phyloP scores from a whole-genome alignment of 2,797 vertebrate genomes.

The Rhabdomys pumilio region DNA sequence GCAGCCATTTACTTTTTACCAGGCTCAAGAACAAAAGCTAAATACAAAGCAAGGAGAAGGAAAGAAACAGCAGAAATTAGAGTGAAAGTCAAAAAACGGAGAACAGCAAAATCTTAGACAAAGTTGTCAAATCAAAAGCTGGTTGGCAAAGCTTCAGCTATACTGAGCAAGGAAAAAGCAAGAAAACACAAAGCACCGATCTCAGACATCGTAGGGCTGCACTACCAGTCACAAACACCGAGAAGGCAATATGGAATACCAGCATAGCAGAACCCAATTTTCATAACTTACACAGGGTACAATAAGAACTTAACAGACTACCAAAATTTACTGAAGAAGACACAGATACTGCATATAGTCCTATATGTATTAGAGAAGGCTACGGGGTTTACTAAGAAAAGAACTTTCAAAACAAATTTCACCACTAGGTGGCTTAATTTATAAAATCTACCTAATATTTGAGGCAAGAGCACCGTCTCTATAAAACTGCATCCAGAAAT shows the following conservation, averaged over 20 bases:
- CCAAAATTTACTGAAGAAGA: slow-evolving; percentile 42
- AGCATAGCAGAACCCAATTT: not conserved
- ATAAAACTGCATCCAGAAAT: slow-evolving; percentile 12
- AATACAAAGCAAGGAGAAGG: not conserved
- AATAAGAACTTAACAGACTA: slow-evolving; percentile 31
- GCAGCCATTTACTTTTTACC: too few relatives aligned
- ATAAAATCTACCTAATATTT: slow-evolving; percentile 38
- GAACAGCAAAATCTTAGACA: slow-evolving; percentile 37
- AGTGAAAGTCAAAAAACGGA: slow-evolving; percentile 14
- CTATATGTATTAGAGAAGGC: not conserved
- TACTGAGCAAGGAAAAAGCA: slow-evolving; percentile 23
- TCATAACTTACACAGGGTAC: not conserved
- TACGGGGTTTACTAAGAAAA: slow-evolving; percentile 6
- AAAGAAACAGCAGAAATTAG: not conserved
- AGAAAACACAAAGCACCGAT: not conserved
- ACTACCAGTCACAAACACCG: not conserved
- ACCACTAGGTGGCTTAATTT: not conserved
- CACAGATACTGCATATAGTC: not conserved
- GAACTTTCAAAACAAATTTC: slow-evolving; percentile 43
- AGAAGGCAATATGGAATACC: not conserved
- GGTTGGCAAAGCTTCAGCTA: not conserved
- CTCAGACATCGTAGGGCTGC: not conserved
- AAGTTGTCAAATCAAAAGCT: slow-evolving; percentile 43
- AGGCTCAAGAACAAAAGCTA: not conserved
- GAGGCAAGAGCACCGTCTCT: slow-evolving; percentile 4